A percentile compares a stretch with the other conserved stretches of the same genome.
phyloP scores from a whole-genome alignment of 2,888 invertebrate species.

The Chloroclystis v-ata region DNA sequence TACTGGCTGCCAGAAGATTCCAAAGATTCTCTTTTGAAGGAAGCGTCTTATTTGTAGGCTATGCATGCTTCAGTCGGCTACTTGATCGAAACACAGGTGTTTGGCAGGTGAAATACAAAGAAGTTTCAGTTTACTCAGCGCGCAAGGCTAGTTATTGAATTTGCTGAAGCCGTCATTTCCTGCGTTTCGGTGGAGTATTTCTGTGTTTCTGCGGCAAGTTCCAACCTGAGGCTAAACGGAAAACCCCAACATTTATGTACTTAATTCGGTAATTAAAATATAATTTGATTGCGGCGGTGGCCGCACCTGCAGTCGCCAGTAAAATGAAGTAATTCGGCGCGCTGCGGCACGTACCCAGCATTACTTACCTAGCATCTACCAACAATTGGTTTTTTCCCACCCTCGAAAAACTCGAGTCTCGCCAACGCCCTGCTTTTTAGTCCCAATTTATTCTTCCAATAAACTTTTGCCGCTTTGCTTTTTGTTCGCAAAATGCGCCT shows the following conservation, averaged over 20 bases:
- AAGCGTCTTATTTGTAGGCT: constrained; percentile 24
- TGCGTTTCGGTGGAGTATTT: constrained; percentile 6
- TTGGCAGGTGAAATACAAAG: constrained; percentile 44
- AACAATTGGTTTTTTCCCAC: constrained; percentile 70
- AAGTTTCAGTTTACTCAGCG: constrained; percentile 48
- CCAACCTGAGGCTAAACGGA: constrained; percentile 31
- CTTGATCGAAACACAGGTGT: constrained; percentile 52
- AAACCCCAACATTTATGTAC: constrained; percentile 40
- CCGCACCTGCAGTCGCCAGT: constrained; percentile 48
- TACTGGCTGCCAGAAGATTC: constrained; percentile 3
- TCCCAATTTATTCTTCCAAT: constrained; percentile 71
- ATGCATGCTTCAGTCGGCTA: constrained; percentile 30
- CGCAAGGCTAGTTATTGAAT: constrained; percentile 39
- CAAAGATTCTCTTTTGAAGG: constrained; percentile 11
- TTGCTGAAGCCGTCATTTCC: constrained; percentile 27
- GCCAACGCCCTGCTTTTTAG: constrained; percentile 64
- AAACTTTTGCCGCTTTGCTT: constrained; percentile 64
- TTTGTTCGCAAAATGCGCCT: constrained; percentile 57
- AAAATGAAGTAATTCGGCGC: constrained; percentile 65
- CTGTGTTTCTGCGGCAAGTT: constrained; percentile 23
- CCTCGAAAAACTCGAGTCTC: constrained; percentile 56
- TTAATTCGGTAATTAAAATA: constrained; percentile 53
- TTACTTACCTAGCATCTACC: constrained; percentile 64
- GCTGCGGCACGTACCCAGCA: constrained; percentile 62
- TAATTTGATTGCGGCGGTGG: constrained; percentile 45